These are phyloP conservation scores for Nibea albiflora DNA, from an alignment of 2,113 vertebrate genomes.

Conservation along the genomic window DNA sequence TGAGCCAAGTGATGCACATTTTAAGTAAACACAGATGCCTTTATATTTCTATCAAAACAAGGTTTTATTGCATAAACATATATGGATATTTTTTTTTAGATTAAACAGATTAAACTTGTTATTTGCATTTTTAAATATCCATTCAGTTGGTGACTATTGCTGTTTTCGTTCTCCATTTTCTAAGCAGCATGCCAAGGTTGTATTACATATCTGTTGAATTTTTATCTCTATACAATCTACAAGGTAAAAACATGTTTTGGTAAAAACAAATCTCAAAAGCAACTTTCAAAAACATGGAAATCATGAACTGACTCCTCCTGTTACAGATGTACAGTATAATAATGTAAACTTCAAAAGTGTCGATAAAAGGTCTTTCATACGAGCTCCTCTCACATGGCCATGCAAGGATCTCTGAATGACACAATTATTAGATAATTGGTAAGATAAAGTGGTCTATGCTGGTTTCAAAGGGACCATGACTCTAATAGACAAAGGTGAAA, in stretches of 20 bases:
- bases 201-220: constrained; percentile 70
- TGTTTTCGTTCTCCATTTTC: constrained; percentile 75
- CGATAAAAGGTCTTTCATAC: constrained; percentile 51
- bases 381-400: constrained; percentile 51
- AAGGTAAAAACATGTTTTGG: constrained; percentile 79
- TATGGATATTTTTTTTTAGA: constrained; percentile 75
- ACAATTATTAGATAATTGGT: constrained; percentile 45
- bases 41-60: constrained; percentile 76
- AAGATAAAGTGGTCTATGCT: constrained; percentile 70
- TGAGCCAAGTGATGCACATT: neutral
- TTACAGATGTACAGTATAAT: constrained; percentile 63
- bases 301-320: constrained; percentile 55
- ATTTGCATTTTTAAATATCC: constrained; percentile 79
- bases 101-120: constrained; percentile 73
- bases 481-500: constrained; percentile 50
- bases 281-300: constrained; percentile 70
- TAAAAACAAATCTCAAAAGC: constrained; percentile 71
- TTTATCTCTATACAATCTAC: constrained; percentile 74
- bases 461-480: constrained; percentile 69
- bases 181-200: constrained; percentile 80
- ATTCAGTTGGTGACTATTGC: constrained; percentile 80
- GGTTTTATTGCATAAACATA: constrained; percentile 84
- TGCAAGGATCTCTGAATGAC: constrained; percentile 65
- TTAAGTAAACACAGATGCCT: constrained; percentile 40
- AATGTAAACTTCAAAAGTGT: constrained; percentile 74